These are phyloP conservation scores for Andinoacara biseriatus DNA, from an alignment of 2,113 vertebrate genomes.

Conservation along the genomic window DNA sequence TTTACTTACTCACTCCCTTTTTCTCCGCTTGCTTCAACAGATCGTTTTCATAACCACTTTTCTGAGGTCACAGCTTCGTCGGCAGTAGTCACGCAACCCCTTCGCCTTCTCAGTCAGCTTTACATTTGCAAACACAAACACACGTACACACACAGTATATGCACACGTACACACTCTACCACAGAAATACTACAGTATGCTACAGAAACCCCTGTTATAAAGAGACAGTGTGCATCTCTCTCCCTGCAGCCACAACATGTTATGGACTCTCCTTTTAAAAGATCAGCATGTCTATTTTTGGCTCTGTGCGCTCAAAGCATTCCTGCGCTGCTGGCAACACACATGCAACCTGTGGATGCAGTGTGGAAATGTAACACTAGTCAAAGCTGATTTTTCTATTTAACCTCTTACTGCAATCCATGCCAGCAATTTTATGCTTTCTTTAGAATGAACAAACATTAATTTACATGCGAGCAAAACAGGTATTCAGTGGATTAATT, in stretches of 20 bases:
- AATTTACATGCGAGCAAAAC: background rate
- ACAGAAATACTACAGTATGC: conserved; percentile 61
- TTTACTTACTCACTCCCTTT: conserved; percentile 63
- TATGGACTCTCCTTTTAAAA: conserved; percentile 58
- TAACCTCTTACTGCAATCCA: background rate
- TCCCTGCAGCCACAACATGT: conserved; percentile 65
- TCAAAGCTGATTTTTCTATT: background rate
- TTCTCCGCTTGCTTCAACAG: conserved; percentile 82
- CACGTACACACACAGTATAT: background rate
- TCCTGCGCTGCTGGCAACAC: conserved; percentile 30
- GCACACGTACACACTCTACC: conserved; percentile 20
- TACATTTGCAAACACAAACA: conserved; percentile 15
- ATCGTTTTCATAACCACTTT: conserved; percentile 91
- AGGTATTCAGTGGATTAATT: background rate
- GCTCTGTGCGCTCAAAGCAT: conserved; percentile 43
- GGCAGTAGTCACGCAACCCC: conserved; percentile 92
- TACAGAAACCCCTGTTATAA: conserved; percentile 74
- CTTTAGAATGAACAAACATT: background rate
- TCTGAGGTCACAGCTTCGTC: conserved; percentile 88
- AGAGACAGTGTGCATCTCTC: conserved; percentile 71
- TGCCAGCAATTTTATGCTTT: background rate
- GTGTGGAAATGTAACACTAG: conserved; percentile 30
- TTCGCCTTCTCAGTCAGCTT: conserved; percentile 78
- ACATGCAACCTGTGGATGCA: conserved; percentile 65
- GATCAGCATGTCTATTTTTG: conserved; percentile 74